These are phyloP conservation scores for Scrobipalpa atriplicella DNA, from an alignment of 2,888 invertebrate genomes.

Conservation along the genomic window DNA sequence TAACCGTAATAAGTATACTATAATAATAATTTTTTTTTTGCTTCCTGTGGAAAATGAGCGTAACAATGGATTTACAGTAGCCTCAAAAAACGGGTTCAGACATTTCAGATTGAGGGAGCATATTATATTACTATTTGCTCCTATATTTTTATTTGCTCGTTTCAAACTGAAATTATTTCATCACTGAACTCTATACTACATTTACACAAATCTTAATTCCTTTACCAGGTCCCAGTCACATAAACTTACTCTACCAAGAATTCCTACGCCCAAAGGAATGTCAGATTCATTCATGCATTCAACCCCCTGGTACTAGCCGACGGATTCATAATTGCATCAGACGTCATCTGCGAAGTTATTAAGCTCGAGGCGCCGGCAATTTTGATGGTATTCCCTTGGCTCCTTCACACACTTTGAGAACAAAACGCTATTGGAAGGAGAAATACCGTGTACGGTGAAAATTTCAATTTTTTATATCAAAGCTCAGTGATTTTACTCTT, in stretches of 20 bases:
- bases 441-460: neutral
- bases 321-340: conserved; percentile 51
- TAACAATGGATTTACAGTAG: too few relatives aligned
- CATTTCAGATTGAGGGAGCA: too few relatives aligned
- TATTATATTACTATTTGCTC: too few relatives aligned
- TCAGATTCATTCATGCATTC: conserved; percentile 18
- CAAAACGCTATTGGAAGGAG: neutral
- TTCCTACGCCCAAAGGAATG: neutral
- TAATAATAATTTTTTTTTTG: too few relatives aligned
- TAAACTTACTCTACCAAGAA: neutral
- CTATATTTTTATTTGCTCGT: too few relatives aligned
- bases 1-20: too few relatives aligned
- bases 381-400: conserved; percentile 42
- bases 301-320: neutral
- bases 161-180: too few relatives aligned
- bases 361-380: conserved; percentile 46
- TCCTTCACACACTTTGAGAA: conserved; percentile 2
- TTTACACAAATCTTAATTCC: neutral
- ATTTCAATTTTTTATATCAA: too few relatives aligned
- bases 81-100: too few relatives aligned
- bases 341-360: conserved; percentile 53
- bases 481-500: too few relatives aligned
- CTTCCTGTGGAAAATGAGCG: too few relatives aligned
- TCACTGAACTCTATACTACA: too few relatives aligned
- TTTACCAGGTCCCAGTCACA: neutral